These are phyloP conservation scores for Euglossa dilemma DNA, from an alignment of 1,140 invertebrate species.

Conservation along the genomic window DNA sequence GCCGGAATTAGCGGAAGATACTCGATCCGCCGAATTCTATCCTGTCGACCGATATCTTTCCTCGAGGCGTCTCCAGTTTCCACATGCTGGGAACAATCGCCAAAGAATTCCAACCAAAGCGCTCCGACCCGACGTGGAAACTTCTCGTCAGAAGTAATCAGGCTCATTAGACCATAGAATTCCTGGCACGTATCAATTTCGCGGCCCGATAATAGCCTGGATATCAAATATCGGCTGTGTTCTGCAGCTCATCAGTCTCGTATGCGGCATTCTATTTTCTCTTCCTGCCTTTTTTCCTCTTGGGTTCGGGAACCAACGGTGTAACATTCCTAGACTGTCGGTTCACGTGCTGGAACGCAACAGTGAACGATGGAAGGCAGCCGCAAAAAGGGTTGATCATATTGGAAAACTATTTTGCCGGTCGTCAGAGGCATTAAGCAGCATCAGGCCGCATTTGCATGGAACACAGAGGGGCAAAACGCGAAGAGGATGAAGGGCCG, in stretches of 20 bases:
- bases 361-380: background rate
- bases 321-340: no score
- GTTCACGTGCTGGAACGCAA: background rate
- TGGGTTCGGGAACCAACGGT: no score
- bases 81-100: no score
- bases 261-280: background rate
- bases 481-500: background rate
- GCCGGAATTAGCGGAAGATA: no score
- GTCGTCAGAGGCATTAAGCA: constrained; percentile 3
- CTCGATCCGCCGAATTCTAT: no score
- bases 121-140: no score
- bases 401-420: constrained; percentile 22
- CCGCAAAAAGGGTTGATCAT: constrained; percentile 16
- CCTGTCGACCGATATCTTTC: no score
- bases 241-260: background rate
- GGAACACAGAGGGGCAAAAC: constrained; percentile 16
- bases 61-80: no score
- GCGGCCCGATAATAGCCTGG: background rate
- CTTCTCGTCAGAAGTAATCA: no score
- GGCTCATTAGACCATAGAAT: background rate
- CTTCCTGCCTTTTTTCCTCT: no score
- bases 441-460: constrained; percentile 20
- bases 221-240: background rate
- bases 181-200: background rate
- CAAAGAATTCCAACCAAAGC: no score